Percentiles rank a stretch among this genome's conserved stretches.
Evolutionary conservation across 2,797 vertebrate species (phyloP).

Genomic region (Gallinago nigripennis): DNA sequence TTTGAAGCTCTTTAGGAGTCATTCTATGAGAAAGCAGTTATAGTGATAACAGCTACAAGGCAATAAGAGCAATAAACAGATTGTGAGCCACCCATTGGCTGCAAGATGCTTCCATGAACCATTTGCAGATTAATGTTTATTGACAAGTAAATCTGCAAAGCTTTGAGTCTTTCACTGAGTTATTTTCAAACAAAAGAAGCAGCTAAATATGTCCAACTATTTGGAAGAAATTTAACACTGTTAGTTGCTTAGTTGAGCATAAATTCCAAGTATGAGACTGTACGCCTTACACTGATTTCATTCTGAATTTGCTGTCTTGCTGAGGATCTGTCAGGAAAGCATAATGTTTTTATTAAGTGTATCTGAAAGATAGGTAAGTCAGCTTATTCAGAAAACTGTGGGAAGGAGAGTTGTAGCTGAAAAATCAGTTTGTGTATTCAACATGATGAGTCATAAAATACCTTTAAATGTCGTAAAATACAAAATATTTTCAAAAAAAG

Average conservation of each 20-base stretch:
- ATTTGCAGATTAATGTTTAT: slow-evolving; percentile 56
- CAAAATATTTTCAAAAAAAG: background rate
- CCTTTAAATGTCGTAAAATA: background rate
- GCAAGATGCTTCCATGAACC: slow-evolving; percentile 13
- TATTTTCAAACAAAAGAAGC: slow-evolving; percentile 64
- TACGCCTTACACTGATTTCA: background rate
- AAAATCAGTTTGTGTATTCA: background rate
- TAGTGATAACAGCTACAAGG: slow-evolving; percentile 34
- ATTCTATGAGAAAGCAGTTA: slow-evolving; percentile 13
- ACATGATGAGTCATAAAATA: background rate
- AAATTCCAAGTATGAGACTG: background rate
- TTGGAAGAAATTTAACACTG: slow-evolving; percentile 41
- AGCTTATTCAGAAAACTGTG: background rate
- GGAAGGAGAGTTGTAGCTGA: background rate
- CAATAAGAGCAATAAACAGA: slow-evolving; percentile 52
- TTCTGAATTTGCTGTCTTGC: background rate
- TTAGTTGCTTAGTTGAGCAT: slow-evolving; percentile 39
- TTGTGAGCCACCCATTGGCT: slow-evolving; percentile 25
- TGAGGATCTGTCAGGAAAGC: background rate
- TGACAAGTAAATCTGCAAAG: slow-evolving; percentile 57
- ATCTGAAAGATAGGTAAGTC: background rate
- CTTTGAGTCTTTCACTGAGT: slow-evolving; percentile 42
- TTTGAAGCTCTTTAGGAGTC: slow-evolving; percentile 13
- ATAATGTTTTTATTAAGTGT: background rate
- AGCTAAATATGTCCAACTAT: slow-evolving; percentile 40